Conservation (phyloP, 2,888 invertebrate species). For the Papilio demoleus region DNA sequence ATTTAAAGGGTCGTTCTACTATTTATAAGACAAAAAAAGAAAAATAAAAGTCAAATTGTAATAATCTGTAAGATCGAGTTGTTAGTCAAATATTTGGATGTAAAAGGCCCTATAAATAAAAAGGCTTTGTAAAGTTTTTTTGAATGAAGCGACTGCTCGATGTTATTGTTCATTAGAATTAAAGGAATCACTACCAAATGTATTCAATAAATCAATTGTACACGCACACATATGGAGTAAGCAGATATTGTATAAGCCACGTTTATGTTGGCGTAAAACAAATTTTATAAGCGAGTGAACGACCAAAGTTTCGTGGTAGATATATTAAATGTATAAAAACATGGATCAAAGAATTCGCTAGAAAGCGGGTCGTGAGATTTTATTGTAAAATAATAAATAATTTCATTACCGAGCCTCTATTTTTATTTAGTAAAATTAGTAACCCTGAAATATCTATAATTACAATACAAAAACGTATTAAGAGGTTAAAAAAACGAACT, state of each 20-base stretch:
- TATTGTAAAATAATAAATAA: conserved; percentile 48
- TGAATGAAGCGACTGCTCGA: conserved; percentile 50
- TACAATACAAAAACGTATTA: too few species aligned
- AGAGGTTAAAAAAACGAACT: background rate
- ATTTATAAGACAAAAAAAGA: background rate
- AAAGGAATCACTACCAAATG: conserved; percentile 63
- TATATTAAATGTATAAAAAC: conserved; percentile 47
- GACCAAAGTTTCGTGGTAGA: conserved; percentile 51
- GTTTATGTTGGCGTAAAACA: conserved; percentile 41
- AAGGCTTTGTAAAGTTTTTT: conserved; percentile 42
- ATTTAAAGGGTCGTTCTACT: conserved; percentile 14
- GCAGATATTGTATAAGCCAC: conserved; percentile 47
- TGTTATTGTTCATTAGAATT: conserved; percentile 62
- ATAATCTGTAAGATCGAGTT: conserved; percentile 16
- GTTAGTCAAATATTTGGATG: conserved; percentile 20
- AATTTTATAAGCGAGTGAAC: conserved; percentile 45
- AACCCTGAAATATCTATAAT: conserved; percentile 40
- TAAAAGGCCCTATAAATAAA: conserved; percentile 26
- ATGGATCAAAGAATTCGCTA: conserved; percentile 55
- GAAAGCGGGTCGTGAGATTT: conserved; percentile 63
- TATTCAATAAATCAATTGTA: conserved; percentile 67
- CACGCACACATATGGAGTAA: conserved; percentile 62
- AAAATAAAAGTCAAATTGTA: conserved; percentile 28
- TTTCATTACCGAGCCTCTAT: conserved; percentile 64
- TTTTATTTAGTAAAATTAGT: conserved; percentile 41